Conservation (phyloP, 2,113 vertebrate genomes). For the Cyanistes caeruleus region DNA sequence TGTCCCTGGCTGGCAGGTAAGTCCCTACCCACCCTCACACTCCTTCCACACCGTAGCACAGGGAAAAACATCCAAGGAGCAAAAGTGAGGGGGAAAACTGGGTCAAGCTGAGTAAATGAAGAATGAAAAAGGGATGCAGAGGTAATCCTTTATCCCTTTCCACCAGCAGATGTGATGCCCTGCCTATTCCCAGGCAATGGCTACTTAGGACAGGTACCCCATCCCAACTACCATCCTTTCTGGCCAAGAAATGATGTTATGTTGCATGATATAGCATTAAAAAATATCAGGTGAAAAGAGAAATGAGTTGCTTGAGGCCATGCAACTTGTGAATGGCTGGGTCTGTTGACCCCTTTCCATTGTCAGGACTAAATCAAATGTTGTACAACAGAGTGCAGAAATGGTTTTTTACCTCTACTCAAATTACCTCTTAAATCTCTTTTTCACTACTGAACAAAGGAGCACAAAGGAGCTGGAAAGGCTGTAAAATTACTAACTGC, state of each 20-base stretch:
- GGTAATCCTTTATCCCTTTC: neutral
- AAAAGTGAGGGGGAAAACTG: rapidly evolving
- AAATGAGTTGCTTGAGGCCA: neutral
- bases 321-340: neutral
- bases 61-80: neutral
- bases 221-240: rapidly evolving
- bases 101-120: neutral
- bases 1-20: neutral
- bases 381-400: neutral
- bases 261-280: neutral
- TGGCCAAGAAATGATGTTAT: neutral
- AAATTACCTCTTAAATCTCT: neutral
- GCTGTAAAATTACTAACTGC: neutral
- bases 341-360: neutral
- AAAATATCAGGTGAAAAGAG: neutral
- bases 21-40: neutral
- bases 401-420: neutral
- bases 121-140: neutral
- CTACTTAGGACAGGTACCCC: neutral
- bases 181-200: rapidly evolving
- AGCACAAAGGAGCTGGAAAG: neutral
- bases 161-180: neutral
- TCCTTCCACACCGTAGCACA: neutral
- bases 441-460: neutral
- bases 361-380: neutral